Evolutionary conservation across 2,113 vertebrate species (phyloP).

Genomic region (Microcebus griseorufus): DNA sequence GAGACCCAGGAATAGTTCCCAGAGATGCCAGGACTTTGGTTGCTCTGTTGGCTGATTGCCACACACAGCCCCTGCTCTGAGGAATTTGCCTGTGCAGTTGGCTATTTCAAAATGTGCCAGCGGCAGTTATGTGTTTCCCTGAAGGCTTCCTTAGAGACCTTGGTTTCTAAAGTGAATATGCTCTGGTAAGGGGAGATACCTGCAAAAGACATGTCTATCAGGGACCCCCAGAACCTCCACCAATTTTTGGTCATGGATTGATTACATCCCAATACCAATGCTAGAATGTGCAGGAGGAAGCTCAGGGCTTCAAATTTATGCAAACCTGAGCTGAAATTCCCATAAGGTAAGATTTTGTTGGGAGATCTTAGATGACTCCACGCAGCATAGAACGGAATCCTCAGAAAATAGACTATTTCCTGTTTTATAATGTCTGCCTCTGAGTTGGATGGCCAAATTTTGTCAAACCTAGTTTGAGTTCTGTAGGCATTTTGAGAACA

Average conservation of each 20-base stretch:
- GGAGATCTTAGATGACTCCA: background rate
- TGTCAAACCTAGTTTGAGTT: background rate
- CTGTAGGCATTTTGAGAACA: background rate
- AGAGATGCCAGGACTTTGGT: background rate
- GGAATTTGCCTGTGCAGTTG: background rate
- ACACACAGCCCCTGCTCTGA: background rate
- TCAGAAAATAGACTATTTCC: background rate
- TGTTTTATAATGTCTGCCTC: background rate
- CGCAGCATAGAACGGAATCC: background rate
- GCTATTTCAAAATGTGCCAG: background rate
- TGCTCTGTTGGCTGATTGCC: background rate
- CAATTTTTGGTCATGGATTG: background rate
- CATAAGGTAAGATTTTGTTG: background rate
- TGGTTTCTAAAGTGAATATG: background rate
- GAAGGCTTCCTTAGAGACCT: background rate
- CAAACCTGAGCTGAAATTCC: background rate
- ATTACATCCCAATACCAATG: background rate
- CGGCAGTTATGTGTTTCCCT: background rate
- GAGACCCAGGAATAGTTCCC: background rate
- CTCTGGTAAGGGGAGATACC: background rate
- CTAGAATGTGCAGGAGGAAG: background rate
- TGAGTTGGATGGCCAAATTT: background rate
- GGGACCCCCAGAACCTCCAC: background rate
- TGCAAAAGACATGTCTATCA: background rate
- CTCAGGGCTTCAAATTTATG: background rate